A percentile compares a stretch with the other conserved stretches of the same genome.
phyloP scores from a whole-genome alignment of 1,140 invertebrate species.

The Drosophila repleta region DNA sequence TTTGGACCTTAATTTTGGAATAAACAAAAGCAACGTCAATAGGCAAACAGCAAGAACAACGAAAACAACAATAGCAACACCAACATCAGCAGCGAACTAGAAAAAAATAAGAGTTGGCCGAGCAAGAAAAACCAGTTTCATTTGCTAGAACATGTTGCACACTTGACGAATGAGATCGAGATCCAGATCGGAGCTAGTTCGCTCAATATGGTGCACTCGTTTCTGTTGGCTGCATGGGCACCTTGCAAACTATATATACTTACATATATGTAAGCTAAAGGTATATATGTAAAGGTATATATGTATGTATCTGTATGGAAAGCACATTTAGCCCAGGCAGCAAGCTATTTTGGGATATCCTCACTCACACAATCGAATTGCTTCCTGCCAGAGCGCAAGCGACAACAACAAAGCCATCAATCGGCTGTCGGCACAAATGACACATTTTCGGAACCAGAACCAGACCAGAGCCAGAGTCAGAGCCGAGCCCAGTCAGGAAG shows the following conservation, averaged over 20 bases:
- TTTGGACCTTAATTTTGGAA: conserved; percentile 73
- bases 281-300: conserved; percentile 6
- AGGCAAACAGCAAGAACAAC: conserved; percentile 26
- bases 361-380: conserved; percentile 5
- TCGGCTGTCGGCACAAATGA: conserved; percentile 46
- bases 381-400: conserved; percentile 15
- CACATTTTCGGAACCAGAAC: conserved; percentile 57
- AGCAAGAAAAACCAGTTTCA: conserved; percentile 53
- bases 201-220: conserved; percentile 57
- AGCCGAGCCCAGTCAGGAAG: conserved; percentile 64
- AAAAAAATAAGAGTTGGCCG: conserved; percentile 30
- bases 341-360: conserved; percentile 42
- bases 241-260: conserved; percentile 26
- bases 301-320: neutral
- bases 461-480: conserved; percentile 31
- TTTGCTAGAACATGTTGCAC: conserved; percentile 70
- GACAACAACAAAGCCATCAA: neutral
- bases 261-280: conserved; percentile 18
- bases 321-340: conserved; percentile 10
- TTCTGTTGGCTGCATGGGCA: conserved; percentile 21
- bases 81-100: conserved; percentile 27
- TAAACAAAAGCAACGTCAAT: conserved; percentile 67
- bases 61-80: conserved; percentile 33
- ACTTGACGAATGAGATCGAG: conserved; percentile 10
- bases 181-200: conserved; percentile 28